phyloP scores from a whole-genome alignment of 2,888 invertebrate species.

The Micropterix aruncella region DNA sequence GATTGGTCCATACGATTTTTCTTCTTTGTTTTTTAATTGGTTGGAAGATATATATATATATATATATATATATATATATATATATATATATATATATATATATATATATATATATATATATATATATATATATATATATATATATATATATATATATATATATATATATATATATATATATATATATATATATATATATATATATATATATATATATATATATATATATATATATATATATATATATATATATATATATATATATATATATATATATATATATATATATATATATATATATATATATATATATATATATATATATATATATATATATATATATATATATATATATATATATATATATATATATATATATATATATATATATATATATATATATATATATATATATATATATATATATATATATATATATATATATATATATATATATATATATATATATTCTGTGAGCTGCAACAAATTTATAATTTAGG shows the following conservation, averaged over 20 bases:
- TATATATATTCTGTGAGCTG: too few species aligned
- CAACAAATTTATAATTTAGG: too few species aligned
- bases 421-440: too few species aligned
- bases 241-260: not conserved
- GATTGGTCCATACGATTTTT: too few species aligned
- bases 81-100: not conserved
- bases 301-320: constrained; percentile 1
- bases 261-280: not conserved
- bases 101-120: not conserved
- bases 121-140: not conserved
- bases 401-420: too few species aligned
- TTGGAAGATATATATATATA: too few species aligned
- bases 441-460: too few species aligned
- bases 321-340: not conserved
- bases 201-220: not conserved
- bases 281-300: not conserved
- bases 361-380: too few species aligned
- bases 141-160: not conserved
- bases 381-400: too few species aligned
- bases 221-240: not conserved
- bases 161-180: not conserved
- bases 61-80: not conserved
- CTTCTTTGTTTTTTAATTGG: too few species aligned
- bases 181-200: not conserved
- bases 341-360: too few species aligned